Evolutionary conservation across 2,113 vertebrate species (phyloP), one percentile per base, ranked within the genome.

Genomic region (Poicephalus meyeri): DNA sequence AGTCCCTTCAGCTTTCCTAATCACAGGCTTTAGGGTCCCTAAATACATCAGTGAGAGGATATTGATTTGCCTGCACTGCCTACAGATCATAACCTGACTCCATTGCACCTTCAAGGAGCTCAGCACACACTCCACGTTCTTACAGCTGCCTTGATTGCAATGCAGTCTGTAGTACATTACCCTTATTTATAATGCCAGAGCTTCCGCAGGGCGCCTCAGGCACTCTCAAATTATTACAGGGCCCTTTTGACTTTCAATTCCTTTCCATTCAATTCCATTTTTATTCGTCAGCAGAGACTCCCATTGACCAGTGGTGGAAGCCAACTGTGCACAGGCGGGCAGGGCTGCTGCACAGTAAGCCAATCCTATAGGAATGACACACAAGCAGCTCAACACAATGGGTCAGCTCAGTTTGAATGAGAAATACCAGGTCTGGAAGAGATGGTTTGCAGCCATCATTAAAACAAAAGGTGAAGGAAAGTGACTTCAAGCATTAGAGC

Each of bases 231-330:
- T 97, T 97, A 98, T 98, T 97, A 96, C 92, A 97, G 93, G 68
- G 95, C 80, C 96, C 96, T 96, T 97, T 97, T 97, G 97, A 97
- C 97, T 97, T 97, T 93, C 91, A 97, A 97, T 97, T 98, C 97
- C 93, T 89, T 96, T 94, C 91, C 79, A 93, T 96, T 88, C 97
- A 89, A 94, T 96, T 93, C 96, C 95, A 80, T 91, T 96, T 96
- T 96, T 93, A 94, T 88, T 70, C 20, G 53, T 88, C 56, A 82
- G 79, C 94, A 80, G 92, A 95, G 95, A 70, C 92, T 93, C 56
- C 96, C 80, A 10, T 19, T 53, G 91, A 64, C 94, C 86, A n/a
- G 44, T 2, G 1, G 35, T 26, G 42, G 63, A 84, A 88, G 69
- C 44, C 80, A 53, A n/a, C 28, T 2, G 11, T 5, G 5, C 2